Evolutionary conservation across 2,888 invertebrate genomes (phyloP).

Genomic region (Panzeria rudis): DNA sequence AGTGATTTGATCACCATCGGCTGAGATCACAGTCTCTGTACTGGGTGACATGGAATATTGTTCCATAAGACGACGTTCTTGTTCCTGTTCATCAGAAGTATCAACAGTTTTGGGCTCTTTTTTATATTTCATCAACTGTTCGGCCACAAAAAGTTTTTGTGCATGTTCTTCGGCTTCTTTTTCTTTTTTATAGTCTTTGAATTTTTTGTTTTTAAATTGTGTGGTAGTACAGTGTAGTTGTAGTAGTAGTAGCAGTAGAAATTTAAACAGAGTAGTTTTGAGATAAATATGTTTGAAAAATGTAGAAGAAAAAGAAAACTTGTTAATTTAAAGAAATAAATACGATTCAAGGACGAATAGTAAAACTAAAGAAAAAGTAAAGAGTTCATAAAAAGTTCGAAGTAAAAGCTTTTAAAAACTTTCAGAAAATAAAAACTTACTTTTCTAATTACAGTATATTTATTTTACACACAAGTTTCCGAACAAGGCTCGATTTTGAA

Average conservation of each 20-base stretch:
- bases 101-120: conserved; percentile 67
- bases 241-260: conserved; percentile 11
- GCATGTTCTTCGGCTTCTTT: conserved; percentile 82
- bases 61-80: conserved; percentile 80
- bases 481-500: too few species aligned
- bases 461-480: too few species aligned
- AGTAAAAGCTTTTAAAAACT: background rate
- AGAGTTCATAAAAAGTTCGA: background rate
- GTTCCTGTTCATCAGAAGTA: conserved; percentile 79
- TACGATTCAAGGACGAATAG: background rate
- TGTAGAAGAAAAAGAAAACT: conserved; percentile 29
- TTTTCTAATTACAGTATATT: too few species aligned
- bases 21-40: conserved; percentile 82
- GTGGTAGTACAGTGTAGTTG: conserved; percentile 9
- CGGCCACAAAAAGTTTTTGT: conserved; percentile 81
- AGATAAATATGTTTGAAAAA: conserved; percentile 29
- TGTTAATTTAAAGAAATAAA: conserved; percentile 34
- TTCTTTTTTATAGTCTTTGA: conserved; percentile 81
- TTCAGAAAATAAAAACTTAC: too few species aligned
- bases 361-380: background rate
- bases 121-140: conserved; percentile 76
- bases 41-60: conserved; percentile 80
- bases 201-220: conserved; percentile 1
- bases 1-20: conserved; percentile 82
- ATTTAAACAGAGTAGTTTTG: conserved; percentile 28